Base-by-base conservation (phyloP, 1,140 invertebrate species). In the Drosophila pallidifrons region DNA sequence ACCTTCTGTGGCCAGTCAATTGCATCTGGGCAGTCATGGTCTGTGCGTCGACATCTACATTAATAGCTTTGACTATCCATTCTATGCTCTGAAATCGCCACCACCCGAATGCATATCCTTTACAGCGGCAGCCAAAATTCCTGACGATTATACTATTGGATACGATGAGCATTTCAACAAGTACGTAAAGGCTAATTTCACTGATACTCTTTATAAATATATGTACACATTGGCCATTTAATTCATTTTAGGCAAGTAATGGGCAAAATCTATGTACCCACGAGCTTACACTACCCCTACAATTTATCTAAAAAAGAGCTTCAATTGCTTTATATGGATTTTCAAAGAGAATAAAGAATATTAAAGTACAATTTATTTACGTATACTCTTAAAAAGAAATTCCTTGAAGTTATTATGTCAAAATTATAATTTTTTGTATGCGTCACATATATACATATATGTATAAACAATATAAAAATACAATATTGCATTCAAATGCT, bases 11-110 rank as follows among this genome's bases (percentile, higher is more conserved):
- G 72, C 75, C 1, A 87, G 77, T 65, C 87, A 89, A 58, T 63
- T 74, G 3, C 81, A 90, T 58, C 61, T 91, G 3, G 91, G 92
- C 0, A 92, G 87, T n/a, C 92, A 92, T 63, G 92, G 92, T 2
- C 69, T 92, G 3, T 92, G 92, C 59, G 78, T 91, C 5, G 78
- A 87, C 20, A 92, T 92, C 2, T 92, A 92, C 58, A 92, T 92
- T 3, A 88, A 91, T 51, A 75, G 91, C 0, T 92, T 92, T 25
- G 89, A 89, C 49, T 82, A 91, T 69, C 85, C 91, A 0, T 92
- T 92, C 55, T 92, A 92, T 43, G 92, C 92, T 0, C 11, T 91
- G 0, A 82, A 78, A 54, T 57, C 49, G 0, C 76, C 81, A 0
- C 86, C 90, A 4, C 5, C 61, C 0, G 86, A 82, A 35, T 91